Conservation (phyloP, 2,888 invertebrate species). For the Agrilus mali region DNA sequence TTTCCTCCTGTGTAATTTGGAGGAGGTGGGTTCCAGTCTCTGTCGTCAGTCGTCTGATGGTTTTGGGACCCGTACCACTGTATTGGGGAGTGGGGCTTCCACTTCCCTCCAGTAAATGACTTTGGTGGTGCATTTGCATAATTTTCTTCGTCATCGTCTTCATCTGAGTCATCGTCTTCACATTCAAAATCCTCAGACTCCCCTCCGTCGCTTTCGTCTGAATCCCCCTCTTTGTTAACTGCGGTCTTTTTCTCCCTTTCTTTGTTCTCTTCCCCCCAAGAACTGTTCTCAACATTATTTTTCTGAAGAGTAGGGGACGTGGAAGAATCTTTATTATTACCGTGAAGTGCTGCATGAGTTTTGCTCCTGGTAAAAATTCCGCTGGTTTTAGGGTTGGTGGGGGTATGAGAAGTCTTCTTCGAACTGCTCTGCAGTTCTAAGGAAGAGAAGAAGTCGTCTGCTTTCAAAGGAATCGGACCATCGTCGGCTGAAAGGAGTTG, state of each 20-base stretch:
- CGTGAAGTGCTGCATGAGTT: slow-evolving; percentile 30
- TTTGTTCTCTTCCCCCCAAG: slow-evolving; percentile 47
- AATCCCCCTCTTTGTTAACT: slow-evolving; percentile 35
- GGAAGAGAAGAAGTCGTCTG: slow-evolving; percentile 78
- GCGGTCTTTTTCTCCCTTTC: slow-evolving; percentile 52
- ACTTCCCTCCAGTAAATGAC: slow-evolving; percentile 55
- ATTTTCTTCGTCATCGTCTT: slow-evolving; percentile 41
- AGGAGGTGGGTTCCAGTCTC: slow-evolving; percentile 45
- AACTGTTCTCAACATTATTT: slow-evolving; percentile 38
- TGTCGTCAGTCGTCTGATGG: slow-evolving; percentile 14
- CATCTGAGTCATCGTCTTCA: slow-evolving; percentile 34
- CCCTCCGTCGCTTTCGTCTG: slow-evolving; percentile 26
- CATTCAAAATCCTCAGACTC: slow-evolving; percentile 30
- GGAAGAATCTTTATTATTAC: slow-evolving; percentile 17
- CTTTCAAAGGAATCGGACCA: slow-evolving; percentile 50
- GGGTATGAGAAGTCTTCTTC: slow-evolving; percentile 38
- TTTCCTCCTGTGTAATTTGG: slow-evolving; percentile 48
- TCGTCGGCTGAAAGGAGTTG: slow-evolving; percentile 33
- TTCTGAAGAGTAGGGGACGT: slow-evolving; percentile 13
- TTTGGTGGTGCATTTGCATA: slow-evolving; percentile 38
- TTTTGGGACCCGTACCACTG: slow-evolving; percentile 23
- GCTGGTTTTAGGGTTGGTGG: slow-evolving; percentile 35
- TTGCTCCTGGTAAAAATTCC: slow-evolving; percentile 36
- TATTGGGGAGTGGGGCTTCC: slow-evolving; percentile 49
- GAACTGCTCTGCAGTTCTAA: slow-evolving; percentile 65